Base-by-base conservation (phyloP, 2,888 invertebrate species). In the Caenorhabditis virilis region DNA sequence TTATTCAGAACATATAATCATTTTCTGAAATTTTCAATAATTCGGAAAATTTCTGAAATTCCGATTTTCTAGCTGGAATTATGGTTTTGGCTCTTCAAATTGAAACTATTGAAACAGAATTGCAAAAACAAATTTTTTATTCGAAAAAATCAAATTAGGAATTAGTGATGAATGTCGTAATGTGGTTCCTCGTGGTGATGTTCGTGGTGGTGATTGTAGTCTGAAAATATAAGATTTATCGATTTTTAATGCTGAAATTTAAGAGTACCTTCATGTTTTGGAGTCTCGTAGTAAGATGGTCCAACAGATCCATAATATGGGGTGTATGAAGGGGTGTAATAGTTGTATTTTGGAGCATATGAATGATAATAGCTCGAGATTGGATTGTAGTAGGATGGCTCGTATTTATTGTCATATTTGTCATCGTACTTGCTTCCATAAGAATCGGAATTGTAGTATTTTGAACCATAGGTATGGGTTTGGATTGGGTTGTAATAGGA, bases 241-340 rank as follows among this genome's bases (percentile, higher is more conserved):
- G 15, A 39, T 6, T 18, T 9, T n/a, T 39, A 9, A 39, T 20
- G 6, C 6, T 39, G 6, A 11, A 39, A n/a, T 39, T 39, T 18
- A 33, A 33, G n/a, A 30, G 13, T 30, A 30, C 30, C 30, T 6
- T 30, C 13, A 30, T 30, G 13, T 30, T 30, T 30, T 30, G 6
- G 30, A 30, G 6, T 13, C 7, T 45, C 22, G 7, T 45, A 15
- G 25, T 42, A 25, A 9, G 42, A 30, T 20, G 48, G n/a, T n/a
- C n/a, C n/a, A n/a, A n/a, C n/a, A n/a, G n/a, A 41, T 4, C 63
- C 63, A 33, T 63, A 63, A 20, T 63, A 63, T 41, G 63, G 63
- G 5, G 53, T 63, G 41, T 63, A 53, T 41, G 53, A 53, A 30
- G 48, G 16, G 13, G 23, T 52, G 13, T 56, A 30, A 30, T 30